Conservation (phyloP, 2,113 vertebrate genomes). For the Sterna hirundo region DNA sequence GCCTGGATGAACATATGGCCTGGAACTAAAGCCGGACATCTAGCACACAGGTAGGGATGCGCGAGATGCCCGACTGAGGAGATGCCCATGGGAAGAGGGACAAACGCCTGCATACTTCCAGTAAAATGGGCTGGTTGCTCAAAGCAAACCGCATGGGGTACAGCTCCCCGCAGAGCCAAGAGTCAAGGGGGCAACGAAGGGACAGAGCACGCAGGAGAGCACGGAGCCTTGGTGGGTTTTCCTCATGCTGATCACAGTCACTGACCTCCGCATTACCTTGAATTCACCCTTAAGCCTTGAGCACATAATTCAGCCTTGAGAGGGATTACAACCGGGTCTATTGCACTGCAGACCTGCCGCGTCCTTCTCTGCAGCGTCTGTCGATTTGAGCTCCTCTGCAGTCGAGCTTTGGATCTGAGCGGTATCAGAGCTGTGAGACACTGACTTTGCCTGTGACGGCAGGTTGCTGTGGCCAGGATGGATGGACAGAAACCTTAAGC, state of each 20-base stretch:
- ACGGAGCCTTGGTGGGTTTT: not conserved
- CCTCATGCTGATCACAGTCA: not conserved
- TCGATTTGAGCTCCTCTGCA: not conserved
- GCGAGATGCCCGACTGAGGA: not conserved
- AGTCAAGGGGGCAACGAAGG: not conserved
- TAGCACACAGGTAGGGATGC: not conserved
- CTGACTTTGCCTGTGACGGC: not conserved
- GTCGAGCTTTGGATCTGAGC: not conserved
- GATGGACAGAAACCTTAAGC: not conserved
- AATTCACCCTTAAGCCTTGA: not conserved
- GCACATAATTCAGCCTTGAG: not conserved
- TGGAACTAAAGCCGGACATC: not conserved
- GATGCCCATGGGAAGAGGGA: not conserved
- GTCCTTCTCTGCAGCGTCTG: not conserved
- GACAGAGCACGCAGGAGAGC: not conserved
- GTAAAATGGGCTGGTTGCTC: not conserved
- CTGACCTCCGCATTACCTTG: not conserved
- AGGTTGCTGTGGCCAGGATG: not conserved
- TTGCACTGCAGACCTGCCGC: not conserved
- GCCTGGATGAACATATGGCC: not conserved
- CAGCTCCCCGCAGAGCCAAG: not conserved
- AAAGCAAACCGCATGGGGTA: not conserved
- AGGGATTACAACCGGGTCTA: not conserved
- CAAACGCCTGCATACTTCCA: fast-evolving
- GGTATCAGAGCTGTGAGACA: not conserved